Evolutionary conservation across 2,797 vertebrate species (phyloP).

Genomic region (Chrosomus eos): DNA sequence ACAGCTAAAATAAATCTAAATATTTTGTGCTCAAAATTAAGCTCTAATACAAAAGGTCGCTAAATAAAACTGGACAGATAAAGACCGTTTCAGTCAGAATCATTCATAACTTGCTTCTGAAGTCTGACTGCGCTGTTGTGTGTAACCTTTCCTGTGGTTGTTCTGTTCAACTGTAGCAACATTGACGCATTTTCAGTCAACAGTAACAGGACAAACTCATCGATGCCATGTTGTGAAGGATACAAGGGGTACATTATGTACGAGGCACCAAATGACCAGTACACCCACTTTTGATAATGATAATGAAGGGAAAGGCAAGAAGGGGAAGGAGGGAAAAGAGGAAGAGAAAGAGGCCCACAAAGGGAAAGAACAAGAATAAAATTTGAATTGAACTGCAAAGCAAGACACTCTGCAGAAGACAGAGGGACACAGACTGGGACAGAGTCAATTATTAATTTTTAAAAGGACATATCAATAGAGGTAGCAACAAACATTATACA

Average conservation of each 20-base stretch:
- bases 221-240: not conserved
- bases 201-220: constrained; percentile 24
- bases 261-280: not conserved
- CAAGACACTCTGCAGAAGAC: constrained; percentile 8
- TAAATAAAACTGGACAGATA: not conserved
- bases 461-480: constrained; percentile 6
- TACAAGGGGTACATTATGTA: not conserved
- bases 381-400: constrained; percentile 10
- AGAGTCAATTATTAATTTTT: constrained; percentile 11
- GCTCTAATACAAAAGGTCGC: no score
- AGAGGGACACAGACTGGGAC: constrained; percentile 48
- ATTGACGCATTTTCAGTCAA: not conserved
- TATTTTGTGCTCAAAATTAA: not conserved
- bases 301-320: constrained; percentile 52
- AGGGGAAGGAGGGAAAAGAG: constrained; percentile 13
- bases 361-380: constrained; percentile 18
- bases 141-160: not conserved
- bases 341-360: constrained; percentile 25
- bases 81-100: not conserved
- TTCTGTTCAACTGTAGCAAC: not conserved
- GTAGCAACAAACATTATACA: not conserved
- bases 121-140: not conserved
- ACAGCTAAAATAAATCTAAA: not conserved
- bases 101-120: not conserved
- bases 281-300: constrained; percentile 34